These are phyloP conservation scores for Natator depressus DNA, from an alignment of 2,113 vertebrate genomes.

Conservation along the genomic window DNA sequence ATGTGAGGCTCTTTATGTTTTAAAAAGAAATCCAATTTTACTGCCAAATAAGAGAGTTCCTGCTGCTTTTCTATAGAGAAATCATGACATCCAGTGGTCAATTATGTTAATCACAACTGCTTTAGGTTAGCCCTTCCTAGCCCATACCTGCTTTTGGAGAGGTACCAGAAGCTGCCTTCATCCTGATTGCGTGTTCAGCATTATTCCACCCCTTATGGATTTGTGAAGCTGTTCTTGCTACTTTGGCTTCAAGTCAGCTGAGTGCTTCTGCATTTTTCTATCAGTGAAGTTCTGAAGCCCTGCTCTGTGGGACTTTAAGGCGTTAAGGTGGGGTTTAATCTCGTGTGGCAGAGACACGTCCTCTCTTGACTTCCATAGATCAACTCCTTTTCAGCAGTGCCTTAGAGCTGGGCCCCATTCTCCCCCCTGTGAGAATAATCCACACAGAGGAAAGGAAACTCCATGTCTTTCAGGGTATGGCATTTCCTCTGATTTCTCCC, in stretches of 20 bases:
- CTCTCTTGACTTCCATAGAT: not conserved
- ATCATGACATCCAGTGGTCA: constrained; percentile 81
- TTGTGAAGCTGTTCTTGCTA: not conserved
- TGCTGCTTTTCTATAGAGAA: constrained; percentile 69
- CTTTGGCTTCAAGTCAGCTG: not conserved
- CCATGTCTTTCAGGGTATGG: not conserved
- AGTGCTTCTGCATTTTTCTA: not conserved
- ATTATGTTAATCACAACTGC: constrained; percentile 51
- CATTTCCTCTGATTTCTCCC: not conserved
- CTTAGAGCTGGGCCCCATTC: not conserved
- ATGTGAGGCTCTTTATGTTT: not conserved
- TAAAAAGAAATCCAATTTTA: constrained; percentile 36
- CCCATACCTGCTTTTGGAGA: not conserved
- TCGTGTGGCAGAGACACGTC: not conserved
- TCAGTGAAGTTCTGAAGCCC: not conserved
- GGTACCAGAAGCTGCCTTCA: not conserved
- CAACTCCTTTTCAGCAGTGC: not conserved
- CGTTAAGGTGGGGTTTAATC: not conserved
- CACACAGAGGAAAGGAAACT: not conserved
- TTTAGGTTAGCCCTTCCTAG: not conserved
- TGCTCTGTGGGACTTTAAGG: not conserved
- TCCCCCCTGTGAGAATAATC: not conserved
- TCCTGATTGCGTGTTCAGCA: fast-evolving
- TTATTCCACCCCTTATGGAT: not conserved
- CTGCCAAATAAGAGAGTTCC: constrained; percentile 41